phyloP scores from a whole-genome alignment of 1,140 invertebrate genomes.

The Ostrea denselamellosa region DNA sequence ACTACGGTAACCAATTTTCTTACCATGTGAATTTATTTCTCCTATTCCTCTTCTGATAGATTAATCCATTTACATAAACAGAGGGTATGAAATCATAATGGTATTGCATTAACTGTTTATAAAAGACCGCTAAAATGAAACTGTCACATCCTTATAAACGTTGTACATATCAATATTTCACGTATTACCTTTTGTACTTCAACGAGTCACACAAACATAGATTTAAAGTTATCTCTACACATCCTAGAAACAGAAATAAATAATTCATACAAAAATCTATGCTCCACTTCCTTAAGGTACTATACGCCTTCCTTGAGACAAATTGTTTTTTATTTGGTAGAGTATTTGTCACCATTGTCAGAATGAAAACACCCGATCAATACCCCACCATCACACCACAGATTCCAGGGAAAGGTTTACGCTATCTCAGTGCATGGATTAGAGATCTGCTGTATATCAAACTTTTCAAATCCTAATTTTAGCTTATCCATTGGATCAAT shows the following conservation, averaged over 20 bases:
- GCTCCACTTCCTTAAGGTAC: neutral
- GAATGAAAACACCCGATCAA: neutral
- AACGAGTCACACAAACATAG: neutral
- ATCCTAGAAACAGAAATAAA: neutral
- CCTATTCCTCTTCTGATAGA: neutral
- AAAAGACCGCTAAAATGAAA: neutral
- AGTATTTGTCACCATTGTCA: neutral
- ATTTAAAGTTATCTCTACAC: neutral
- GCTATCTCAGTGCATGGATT: neutral
- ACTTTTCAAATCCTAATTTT: neutral
- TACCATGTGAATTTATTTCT: slow-evolving; percentile 2
- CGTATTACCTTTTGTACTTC: neutral
- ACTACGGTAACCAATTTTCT: slow-evolving; percentile 15
- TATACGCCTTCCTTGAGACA: neutral
- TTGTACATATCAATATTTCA: neutral
- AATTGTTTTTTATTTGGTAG: neutral
- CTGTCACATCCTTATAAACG: neutral
- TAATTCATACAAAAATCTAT: slow-evolving; percentile 21
- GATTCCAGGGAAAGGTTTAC: too few species aligned
- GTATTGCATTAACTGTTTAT: neutral
- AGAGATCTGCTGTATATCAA: neutral
- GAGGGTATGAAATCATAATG: slow-evolving; percentile 4
- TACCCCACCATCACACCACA: neutral
- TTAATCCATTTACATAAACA: neutral
- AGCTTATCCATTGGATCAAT: neutral